A percentile compares a stretch with the other conserved stretches of the same genome.
Evolutionary conservation across 2,797 vertebrate species (phyloP).

Genomic region (Macropus fuliginosus): DNA sequence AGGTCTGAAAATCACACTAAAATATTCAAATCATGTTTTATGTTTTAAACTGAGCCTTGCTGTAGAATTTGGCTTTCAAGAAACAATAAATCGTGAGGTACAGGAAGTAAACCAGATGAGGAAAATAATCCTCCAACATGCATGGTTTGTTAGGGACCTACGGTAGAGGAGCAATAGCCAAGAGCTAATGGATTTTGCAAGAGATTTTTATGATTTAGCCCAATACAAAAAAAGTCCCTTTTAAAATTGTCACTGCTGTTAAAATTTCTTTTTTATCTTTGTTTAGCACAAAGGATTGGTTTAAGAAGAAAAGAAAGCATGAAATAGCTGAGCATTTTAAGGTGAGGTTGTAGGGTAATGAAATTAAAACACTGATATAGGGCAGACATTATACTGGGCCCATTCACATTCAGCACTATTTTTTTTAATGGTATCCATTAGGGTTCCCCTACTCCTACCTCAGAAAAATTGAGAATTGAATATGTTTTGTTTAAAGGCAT

Average conservation of each 20-base stretch:
- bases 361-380: not conserved
- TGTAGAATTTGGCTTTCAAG: not conserved
- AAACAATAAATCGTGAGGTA: not conserved
- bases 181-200: not conserved
- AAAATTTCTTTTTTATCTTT: not conserved
- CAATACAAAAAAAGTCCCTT: not conserved
- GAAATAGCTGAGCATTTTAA: not conserved
- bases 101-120: not conserved
- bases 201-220: not conserved
- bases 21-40: not conserved
- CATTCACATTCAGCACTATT: not conserved
- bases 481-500: not conserved
- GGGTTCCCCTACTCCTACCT: not conserved
- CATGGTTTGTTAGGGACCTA: not conserved
- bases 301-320: not conserved
- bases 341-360: not conserved
- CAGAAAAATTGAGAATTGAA: not conserved
- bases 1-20: conserved; percentile 10
- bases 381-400: not conserved
- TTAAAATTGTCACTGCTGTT: not conserved
- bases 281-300: not conserved
- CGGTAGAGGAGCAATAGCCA: not conserved
- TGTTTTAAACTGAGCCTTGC: not conserved
- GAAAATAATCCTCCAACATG: not conserved
- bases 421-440: not conserved